Conservation (phyloP, 2,113 vertebrate genomes). For the Brachypteracias leptosomus region DNA sequence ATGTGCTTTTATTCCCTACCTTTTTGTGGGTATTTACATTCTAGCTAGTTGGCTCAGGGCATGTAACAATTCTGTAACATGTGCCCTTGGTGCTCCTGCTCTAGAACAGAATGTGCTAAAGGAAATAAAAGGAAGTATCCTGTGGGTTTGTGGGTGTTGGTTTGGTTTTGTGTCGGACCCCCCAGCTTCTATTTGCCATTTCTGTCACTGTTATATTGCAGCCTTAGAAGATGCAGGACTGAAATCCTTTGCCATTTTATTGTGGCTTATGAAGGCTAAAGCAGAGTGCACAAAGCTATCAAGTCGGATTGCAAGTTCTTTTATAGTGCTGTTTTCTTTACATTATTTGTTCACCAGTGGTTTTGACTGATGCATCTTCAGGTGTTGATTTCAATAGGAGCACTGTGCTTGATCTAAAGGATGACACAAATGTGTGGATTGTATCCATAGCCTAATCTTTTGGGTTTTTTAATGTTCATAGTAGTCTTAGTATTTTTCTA, state of each 20-base stretch:
- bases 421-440: background rate
- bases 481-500: background rate
- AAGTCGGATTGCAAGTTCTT: conserved; percentile 7
- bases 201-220: background rate
- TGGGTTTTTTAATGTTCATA: background rate
- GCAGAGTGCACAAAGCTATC: background rate
- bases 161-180: background rate
- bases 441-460: background rate
- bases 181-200: background rate
- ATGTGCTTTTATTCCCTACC: background rate
- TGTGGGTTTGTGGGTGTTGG: background rate
- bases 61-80: background rate
- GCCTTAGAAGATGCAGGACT: background rate
- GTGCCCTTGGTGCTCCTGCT: background rate
- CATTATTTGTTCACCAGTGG: background rate
- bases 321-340: background rate
- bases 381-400: background rate
- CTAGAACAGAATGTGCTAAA: background rate
- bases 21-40: background rate
- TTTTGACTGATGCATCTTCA: conserved; percentile 9
- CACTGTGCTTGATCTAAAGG: background rate
- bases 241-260: background rate
- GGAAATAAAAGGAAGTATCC: background rate
- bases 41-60: background rate
- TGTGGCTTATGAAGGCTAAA: background rate